phyloP scores from a whole-genome alignment of 2,888 invertebrate species.

The Agrochola lychnidis region DNA sequence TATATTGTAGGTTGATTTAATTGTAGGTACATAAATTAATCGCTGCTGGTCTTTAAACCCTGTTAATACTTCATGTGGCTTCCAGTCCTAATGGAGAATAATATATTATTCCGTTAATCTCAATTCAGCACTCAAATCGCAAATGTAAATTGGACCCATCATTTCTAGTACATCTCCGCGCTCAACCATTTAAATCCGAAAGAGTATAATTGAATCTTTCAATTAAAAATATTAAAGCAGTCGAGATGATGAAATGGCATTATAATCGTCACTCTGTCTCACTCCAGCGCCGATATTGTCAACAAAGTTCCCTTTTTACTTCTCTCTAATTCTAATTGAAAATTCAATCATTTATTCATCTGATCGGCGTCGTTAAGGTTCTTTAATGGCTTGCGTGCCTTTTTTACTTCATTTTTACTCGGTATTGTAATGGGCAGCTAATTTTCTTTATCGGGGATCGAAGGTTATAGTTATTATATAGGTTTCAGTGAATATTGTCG shows the following conservation, averaged over 20 bases:
- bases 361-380: conserved; percentile 85
- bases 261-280: conserved; percentile 71
- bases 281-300: conserved; percentile 77
- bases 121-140: conserved; percentile 34
- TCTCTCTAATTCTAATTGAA: conserved; percentile 87
- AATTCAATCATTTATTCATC: conserved; percentile 90
- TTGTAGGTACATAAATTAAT: conserved; percentile 29
- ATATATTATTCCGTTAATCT: conserved; percentile 52
- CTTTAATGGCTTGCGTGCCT: conserved; percentile 83
- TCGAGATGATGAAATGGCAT: conserved; percentile 39
- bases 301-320: conserved; percentile 81
- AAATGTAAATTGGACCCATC: conserved; percentile 50
- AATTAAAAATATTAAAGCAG: conserved; percentile 57
- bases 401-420: conserved; percentile 82
- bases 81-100: conserved; percentile 42
- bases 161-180: conserved; percentile 39
- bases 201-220: conserved; percentile 55
- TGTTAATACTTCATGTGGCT: conserved; percentile 48
- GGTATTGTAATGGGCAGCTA: conserved; percentile 80
- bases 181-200: conserved; percentile 41
- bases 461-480: conserved; percentile 62
- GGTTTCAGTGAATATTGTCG: conserved; percentile 41
- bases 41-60: conserved; percentile 28
- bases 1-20: neutral
- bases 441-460: conserved; percentile 78